Percentiles rank a stretch among this genome's conserved stretches.
Evolutionary conservation across 2,888 invertebrate genomes (phyloP).

Genomic region (Xylophagus ater): DNA sequence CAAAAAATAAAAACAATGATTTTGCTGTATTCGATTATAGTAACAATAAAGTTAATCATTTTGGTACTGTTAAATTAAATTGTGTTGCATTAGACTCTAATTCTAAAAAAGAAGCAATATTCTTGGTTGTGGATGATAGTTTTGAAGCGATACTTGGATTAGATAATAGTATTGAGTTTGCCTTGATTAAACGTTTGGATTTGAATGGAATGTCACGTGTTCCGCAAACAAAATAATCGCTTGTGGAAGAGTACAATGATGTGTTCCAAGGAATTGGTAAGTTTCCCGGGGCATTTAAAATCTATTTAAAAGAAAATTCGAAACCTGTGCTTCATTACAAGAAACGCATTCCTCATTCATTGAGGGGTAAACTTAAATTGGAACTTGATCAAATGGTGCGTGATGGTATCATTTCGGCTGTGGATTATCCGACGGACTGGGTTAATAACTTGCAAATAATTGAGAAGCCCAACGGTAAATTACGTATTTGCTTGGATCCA

Average conservation of each 20-base stretch:
- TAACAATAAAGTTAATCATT: slow-evolving; percentile 4
- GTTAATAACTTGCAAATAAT: slow-evolving; percentile 21
- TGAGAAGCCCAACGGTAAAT: slow-evolving; percentile 19
- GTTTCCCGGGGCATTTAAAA: slow-evolving; percentile 15
- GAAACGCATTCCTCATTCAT: slow-evolving; percentile 14
- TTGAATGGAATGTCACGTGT: slow-evolving; percentile 2
- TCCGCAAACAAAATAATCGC: slow-evolving; percentile 1
- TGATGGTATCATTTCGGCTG: slow-evolving; percentile 18
- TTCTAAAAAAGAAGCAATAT: neutral
- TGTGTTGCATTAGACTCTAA: neutral
- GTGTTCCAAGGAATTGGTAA: slow-evolving; percentile 11
- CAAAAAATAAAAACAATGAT: slow-evolving; percentile 11
- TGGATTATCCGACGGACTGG: slow-evolving; percentile 20
- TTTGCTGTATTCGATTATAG: slow-evolving; percentile 1
- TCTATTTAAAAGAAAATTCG: slow-evolving; percentile 16
- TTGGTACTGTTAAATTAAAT: neutral
- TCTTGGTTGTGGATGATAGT: slow-evolving; percentile 9
- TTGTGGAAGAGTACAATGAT: slow-evolving; percentile 7
- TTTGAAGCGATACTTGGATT: slow-evolving; percentile 13
- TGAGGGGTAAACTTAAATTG: slow-evolving; percentile 9
- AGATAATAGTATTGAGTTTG: slow-evolving; percentile 6
- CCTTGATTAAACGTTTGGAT: slow-evolving; percentile 9
- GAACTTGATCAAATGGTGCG: slow-evolving; percentile 12
- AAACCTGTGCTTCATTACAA: slow-evolving; percentile 15
- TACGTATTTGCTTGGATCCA: slow-evolving; percentile 12